Conservation (phyloP, 2,113 vertebrate genomes). For the Lutjanus erythropterus region DNA sequence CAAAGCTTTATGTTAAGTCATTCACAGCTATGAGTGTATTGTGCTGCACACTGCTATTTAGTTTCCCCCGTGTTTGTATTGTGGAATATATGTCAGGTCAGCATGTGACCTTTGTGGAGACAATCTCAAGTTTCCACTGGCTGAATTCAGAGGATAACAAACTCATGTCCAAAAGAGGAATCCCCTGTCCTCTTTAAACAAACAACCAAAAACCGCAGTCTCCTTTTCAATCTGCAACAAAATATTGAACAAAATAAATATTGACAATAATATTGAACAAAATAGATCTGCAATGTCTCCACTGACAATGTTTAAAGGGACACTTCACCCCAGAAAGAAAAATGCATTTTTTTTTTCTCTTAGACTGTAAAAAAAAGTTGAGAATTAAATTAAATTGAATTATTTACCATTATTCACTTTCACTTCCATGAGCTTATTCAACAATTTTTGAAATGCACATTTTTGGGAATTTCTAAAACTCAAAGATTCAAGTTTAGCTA, state of each 20-base stretch:
- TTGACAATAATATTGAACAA: constrained; percentile 30
- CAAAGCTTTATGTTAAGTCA: constrained; percentile 19
- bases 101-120: constrained; percentile 54
- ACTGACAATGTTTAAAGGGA: constrained; percentile 13
- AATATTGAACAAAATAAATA: constrained; percentile 32
- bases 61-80: constrained; percentile 30
- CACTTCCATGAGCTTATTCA: no score
- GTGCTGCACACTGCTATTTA: constrained; percentile 20
- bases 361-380: no score
- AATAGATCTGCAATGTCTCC: constrained; percentile 24
- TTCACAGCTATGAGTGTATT: constrained; percentile 17
- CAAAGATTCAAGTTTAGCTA: no score
- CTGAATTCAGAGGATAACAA: constrained; percentile 52
- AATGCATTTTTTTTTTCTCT: no score
- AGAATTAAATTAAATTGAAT: no score
- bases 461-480: no score
- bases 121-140: constrained; percentile 60
- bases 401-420: no score
- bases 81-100: constrained; percentile 53
- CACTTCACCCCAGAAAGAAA: no score
- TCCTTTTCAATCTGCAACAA: constrained; percentile 46
- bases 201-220: constrained; percentile 41
- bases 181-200: constrained; percentile 41
- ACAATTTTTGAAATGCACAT: no score
- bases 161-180: constrained; percentile 47